These are phyloP conservation scores for Halesus radiatus DNA, from an alignment of 1,140 invertebrate genomes.

Conservation along the genomic window DNA sequence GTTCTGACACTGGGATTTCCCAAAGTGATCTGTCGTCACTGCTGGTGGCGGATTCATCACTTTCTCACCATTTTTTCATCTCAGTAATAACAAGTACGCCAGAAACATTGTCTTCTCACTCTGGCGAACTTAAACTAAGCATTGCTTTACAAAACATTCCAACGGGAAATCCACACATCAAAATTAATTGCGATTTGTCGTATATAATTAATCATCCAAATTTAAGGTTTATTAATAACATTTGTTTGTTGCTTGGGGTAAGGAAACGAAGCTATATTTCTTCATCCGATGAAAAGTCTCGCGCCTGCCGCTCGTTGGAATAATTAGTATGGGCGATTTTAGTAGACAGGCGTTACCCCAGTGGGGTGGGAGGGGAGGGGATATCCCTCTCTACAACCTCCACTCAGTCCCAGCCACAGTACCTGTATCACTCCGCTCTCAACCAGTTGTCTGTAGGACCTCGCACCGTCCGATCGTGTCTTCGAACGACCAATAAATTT, in stretches of 20 bases:
- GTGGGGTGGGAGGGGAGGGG: slow-evolving; percentile 1
- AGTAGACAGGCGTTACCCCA: background rate
- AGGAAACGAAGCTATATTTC: background rate
- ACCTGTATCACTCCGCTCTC: background rate
- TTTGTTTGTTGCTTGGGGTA: no score
- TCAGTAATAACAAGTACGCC: background rate
- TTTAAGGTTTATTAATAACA: no score
- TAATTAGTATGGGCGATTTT: background rate
- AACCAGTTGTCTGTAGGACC: background rate
- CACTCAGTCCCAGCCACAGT: background rate
- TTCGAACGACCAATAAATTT: background rate
- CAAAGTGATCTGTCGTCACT: background rate
- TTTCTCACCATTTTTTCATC: slow-evolving; percentile 3
- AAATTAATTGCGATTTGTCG: no score
- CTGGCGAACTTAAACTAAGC: background rate
- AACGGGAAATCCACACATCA: no score
- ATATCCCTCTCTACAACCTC: slow-evolving; percentile 3
- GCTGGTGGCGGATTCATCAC: background rate
- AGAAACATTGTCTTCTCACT: background rate
- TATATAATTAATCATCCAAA: no score
- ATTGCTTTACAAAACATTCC: no score
- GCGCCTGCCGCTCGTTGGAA: slow-evolving; percentile 9
- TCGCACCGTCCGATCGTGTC: background rate
- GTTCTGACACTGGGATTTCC: background rate
- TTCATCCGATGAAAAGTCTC: background rate